Evolutionary conservation across 1,140 invertebrate species (phyloP).

Genomic region (Achatina immaculata): DNA sequence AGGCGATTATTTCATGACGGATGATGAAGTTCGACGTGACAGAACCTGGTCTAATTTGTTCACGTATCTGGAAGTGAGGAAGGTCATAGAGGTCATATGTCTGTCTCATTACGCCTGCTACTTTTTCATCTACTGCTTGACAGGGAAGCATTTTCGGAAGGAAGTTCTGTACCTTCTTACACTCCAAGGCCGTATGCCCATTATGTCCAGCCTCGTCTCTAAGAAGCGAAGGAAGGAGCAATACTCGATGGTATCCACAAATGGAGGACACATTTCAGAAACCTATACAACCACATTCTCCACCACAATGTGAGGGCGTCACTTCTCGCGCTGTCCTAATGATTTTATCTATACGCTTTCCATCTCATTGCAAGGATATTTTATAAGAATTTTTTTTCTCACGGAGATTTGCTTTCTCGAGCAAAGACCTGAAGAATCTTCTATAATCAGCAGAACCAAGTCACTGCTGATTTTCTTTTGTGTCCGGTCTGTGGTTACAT

Average conservation of each 20-base stretch:
- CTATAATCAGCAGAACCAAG: no score
- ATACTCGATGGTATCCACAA: constrained; percentile 52
- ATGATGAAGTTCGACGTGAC: constrained; percentile 46
- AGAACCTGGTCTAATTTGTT: constrained; percentile 54
- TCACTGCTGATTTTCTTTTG: no score
- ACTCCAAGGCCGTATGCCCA: constrained; percentile 35
- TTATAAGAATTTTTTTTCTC: no score
- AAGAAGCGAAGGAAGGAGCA: constrained; percentile 39
- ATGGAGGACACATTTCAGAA: constrained; percentile 40
- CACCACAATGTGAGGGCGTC: constrained; percentile 45
- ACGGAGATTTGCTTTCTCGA: no score
- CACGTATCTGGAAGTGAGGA: constrained; percentile 53
- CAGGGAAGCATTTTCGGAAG: constrained; percentile 61
- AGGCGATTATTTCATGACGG: constrained; percentile 39
- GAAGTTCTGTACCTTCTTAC: constrained; percentile 51
- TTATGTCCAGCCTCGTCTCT: constrained; percentile 6
- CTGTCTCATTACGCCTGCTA: constrained; percentile 66
- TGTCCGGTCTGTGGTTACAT: no score
- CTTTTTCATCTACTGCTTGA: constrained; percentile 62
- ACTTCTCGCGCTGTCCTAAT: background rate
- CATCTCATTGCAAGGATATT: no score
- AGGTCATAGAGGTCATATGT: constrained; percentile 60
- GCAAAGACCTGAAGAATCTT: no score
- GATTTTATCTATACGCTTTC: no score
- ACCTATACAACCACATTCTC: constrained; percentile 39